Percentiles rank a stretch among this genome's conserved stretches.
Evolutionary conservation across 2,797 vertebrate species (phyloP).

Genomic region (Onychomys arenicola): DNA sequence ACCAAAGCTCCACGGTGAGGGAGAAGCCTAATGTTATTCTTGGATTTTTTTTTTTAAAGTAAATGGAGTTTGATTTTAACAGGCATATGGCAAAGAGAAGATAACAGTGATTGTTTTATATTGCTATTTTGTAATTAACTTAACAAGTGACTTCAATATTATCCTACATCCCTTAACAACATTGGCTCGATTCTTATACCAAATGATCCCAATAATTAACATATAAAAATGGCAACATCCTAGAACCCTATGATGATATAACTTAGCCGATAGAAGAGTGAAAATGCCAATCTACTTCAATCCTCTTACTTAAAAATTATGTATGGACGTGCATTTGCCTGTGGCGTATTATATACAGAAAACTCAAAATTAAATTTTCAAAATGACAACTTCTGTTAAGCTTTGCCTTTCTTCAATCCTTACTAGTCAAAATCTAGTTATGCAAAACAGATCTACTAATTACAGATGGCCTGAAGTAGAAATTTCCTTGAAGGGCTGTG

Average conservation of each 20-base stretch:
- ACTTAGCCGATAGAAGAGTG: not conserved
- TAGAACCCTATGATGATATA: not conserved
- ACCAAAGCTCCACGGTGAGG: constrained; percentile 63
- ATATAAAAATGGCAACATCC: not conserved
- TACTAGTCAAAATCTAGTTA: constrained; percentile 25
- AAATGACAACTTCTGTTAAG: constrained; percentile 27
- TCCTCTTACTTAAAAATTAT: constrained; percentile 24
- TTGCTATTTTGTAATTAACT: constrained; percentile 76
- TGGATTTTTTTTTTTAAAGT: not conserved
- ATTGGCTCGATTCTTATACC: not conserved
- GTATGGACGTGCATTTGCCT: not conserved
- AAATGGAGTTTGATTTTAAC: constrained; percentile 77
- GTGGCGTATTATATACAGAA: constrained; percentile 22
- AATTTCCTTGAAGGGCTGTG: not conserved
- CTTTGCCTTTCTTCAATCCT: constrained; percentile 34
- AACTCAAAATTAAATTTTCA: constrained; percentile 49
- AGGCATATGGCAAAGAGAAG: constrained; percentile 27
- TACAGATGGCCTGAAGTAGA: not conserved
- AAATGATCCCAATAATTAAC: constrained; percentile 24
- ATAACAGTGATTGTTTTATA: constrained; percentile 3
- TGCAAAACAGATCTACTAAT: constrained; percentile 1
- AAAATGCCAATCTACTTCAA: constrained; percentile 4
- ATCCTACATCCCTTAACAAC: not conserved
- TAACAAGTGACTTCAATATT: constrained; percentile 35
- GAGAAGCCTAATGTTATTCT: constrained; percentile 77